phyloP scores from a whole-genome alignment of 1,140 invertebrate genomes.

The Drosophila leontia region DNA sequence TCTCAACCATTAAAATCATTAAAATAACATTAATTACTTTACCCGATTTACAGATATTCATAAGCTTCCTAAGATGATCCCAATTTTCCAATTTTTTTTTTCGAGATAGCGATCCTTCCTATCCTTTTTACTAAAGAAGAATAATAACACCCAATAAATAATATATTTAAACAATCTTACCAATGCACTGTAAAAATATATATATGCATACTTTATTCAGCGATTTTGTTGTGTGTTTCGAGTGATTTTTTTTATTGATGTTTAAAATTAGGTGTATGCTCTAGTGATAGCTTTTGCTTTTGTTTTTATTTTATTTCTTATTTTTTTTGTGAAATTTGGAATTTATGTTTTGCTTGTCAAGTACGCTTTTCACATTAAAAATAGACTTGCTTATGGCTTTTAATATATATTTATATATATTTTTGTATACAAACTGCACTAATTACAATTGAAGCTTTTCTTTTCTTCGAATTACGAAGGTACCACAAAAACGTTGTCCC shows the following conservation, averaged over 20 bases:
- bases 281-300: conserved; percentile 14
- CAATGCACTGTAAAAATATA: conserved; percentile 50
- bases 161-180: background rate
- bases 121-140: background rate
- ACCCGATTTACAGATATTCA: no score
- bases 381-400: conserved; percentile 40
- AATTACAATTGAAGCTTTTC: conserved; percentile 37
- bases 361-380: conserved; percentile 30
- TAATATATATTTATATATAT: conserved; percentile 30
- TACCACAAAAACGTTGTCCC: conserved; percentile 8
- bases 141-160: background rate
- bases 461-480: background rate
- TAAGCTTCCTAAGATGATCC: no score
- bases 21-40: no score
- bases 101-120: no score
- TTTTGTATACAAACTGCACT: conserved; percentile 45
- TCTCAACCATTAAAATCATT: no score
- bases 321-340: conserved; percentile 19
- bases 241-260: conserved; percentile 24
- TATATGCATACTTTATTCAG: conserved; percentile 52
- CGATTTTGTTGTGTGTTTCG: conserved; percentile 23
- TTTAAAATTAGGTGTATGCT: conserved; percentile 29
- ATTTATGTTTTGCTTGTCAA: conserved; percentile 31
- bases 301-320: background rate
- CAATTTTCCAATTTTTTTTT: no score